Base-by-base conservation (phyloP, 2,797 vertebrate genomes). In the Rhynchotus rufescens region DNA sequence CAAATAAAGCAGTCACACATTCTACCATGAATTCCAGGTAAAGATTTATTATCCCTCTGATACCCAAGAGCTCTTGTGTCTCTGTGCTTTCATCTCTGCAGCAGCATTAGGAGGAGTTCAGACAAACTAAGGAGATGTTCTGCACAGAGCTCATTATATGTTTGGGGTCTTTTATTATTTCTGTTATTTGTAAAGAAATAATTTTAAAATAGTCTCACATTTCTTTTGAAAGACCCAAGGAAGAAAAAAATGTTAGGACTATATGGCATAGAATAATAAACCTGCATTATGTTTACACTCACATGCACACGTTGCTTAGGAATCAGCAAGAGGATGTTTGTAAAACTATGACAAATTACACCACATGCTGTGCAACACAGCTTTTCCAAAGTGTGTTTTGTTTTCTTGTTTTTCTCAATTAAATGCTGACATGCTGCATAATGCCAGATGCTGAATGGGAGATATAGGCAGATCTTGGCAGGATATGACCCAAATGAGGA, bases 351-450 rank as follows among this genome's bases (percentile, higher is more conserved):
- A 80, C 52, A 88, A 91, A 86, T 77, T 25, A 2, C 57, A 66
- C 54, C 34, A 9, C 84, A 56, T 16, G 28, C 38, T 80, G 62
- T 56, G 56, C 56, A 90, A 69, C n/a, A 73, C 6, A 47, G 2
- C 78, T 68, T 49, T 74, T 91, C 92, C 78, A 56, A 65, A 91
- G 54, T 26, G 6, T 75, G 34, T 47, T 90, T 93, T 80, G 15
- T 82, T 94, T 88, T 68, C 54, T 77, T 89, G 22, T 61, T 94
- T 89, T 91, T 65, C 68, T 95, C 45, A 82, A 26, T 68, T 81
- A 69, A 88, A 68, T 59, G 22, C 52, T 91, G 36, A 40, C 49
- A 84, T 68, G 32, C 49, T 91, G 56, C 52, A 65, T 60, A 56
- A 64, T 74, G 44, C 57, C 54, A 88, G 78, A 74, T 86, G 64